These are phyloP conservation scores for Hafferia zeledoni DNA, from an alignment of 2,797 vertebrate genomes.

Conservation along the genomic window DNA sequence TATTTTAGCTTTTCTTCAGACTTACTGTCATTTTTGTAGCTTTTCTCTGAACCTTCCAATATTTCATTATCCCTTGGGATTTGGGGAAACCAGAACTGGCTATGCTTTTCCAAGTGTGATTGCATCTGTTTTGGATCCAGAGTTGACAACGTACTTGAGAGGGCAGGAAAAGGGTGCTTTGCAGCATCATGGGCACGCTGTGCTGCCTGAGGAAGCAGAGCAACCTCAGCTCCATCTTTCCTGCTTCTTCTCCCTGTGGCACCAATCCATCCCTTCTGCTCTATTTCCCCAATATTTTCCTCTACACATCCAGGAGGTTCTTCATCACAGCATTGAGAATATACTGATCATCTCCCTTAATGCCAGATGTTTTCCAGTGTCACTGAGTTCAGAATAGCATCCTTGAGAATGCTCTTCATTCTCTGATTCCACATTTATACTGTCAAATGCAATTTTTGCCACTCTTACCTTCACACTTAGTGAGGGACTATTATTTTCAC, in stretches of 20 bases:
- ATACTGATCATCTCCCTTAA: background rate
- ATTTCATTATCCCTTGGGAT: background rate
- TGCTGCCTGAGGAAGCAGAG: background rate
- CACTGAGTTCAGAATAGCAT: background rate
- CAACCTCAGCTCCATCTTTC: background rate
- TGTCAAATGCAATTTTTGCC: background rate
- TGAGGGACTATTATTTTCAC: background rate
- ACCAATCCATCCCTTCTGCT: background rate
- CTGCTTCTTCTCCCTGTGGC: background rate
- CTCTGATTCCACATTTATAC: background rate
- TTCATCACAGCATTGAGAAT: background rate
- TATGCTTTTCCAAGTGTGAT: background rate
- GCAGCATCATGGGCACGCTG: rapidly evolving
- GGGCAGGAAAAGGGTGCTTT: background rate
- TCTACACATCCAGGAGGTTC: background rate
- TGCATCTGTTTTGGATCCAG: background rate
- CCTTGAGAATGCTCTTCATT: background rate
- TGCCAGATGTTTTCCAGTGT: background rate
- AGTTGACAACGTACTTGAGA: background rate
- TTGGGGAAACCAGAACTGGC: background rate
- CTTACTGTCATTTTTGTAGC: background rate
- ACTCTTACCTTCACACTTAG: background rate
- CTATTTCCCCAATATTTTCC: background rate
- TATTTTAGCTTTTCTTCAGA: background rate
- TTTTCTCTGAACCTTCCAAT: background rate